Conservation (phyloP, 2,113 vertebrate species). For the Candoia aspera region DNA sequence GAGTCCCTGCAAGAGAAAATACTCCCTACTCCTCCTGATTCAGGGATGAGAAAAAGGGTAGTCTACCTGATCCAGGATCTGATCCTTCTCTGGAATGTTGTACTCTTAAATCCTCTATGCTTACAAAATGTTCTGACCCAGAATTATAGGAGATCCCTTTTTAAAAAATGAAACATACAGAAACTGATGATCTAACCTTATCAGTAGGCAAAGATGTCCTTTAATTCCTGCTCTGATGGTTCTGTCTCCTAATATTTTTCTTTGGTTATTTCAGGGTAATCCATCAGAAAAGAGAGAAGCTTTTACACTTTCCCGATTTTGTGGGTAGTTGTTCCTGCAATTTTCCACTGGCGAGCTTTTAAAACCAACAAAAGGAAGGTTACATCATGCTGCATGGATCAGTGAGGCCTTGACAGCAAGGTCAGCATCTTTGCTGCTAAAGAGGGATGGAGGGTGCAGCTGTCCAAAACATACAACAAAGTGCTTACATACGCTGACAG, state of each 20-base stretch:
- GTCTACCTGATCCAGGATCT: background rate
- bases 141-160: background rate
- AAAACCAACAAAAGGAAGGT: background rate
- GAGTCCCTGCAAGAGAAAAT: background rate
- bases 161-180: fast-evolving
- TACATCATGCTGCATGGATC: background rate
- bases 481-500: background rate
- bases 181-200: fast-evolving
- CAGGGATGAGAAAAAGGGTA: background rate
- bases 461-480: background rate
- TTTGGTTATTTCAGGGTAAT: background rate
- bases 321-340: constrained; percentile 27
- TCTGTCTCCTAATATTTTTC: fast-evolving
- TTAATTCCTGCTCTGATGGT: fast-evolving
- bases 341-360: constrained; percentile 42
- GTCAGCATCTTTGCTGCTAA: constrained; percentile 54
- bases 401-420: constrained; percentile 38
- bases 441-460: too few species aligned
- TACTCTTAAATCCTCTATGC: too few species aligned
- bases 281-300: background rate
- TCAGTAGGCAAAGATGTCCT: background rate
- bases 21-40: background rate
- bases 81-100: background rate
- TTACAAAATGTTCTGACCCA: background rate
- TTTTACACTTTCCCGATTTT: constrained; percentile 17